Conservation (phyloP, 2,888 invertebrate species). For the Auanema freiburgensis region DNA sequence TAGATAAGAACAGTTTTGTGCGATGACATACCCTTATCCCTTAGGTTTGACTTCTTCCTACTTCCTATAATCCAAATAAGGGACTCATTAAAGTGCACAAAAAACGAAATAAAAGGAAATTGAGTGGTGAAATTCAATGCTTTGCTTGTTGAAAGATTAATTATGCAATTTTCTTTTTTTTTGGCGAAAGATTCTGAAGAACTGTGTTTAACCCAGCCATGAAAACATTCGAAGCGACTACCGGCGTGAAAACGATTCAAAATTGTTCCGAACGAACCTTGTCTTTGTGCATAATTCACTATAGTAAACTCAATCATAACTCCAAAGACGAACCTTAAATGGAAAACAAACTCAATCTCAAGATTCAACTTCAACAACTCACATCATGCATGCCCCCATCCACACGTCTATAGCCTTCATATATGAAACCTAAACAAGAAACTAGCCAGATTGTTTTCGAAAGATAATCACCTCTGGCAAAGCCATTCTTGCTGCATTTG, state of each 20-base stretch:
- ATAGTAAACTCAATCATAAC: slow-evolving; percentile 58
- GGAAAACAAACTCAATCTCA: neutral
- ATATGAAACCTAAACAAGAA: slow-evolving; percentile 34
- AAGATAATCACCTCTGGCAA: slow-evolving; percentile 55
- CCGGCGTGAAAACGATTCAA: neutral
- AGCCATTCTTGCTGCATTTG: slow-evolving; percentile 61
- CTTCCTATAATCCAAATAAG: too few relatives aligned
- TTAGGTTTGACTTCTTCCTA: too few relatives aligned
- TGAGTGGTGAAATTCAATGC: neutral
- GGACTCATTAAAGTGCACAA: too few relatives aligned
- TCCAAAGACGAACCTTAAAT: slow-evolving; percentile 51
- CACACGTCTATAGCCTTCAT: slow-evolving; percentile 59
- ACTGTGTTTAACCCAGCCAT: neutral
- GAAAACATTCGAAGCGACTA: neutral
- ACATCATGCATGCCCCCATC: slow-evolving; percentile 60
- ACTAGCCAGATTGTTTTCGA: neutral
- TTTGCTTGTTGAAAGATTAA: neutral
- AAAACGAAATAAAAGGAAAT: neutral
- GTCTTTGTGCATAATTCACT: slow-evolving; percentile 52
- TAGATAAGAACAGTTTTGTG: too few relatives aligned
- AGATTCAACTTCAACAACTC: slow-evolving; percentile 16
- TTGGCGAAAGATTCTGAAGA: neutral
- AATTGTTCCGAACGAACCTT: slow-evolving; percentile 33
- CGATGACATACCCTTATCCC: too few relatives aligned
- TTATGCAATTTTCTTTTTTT: neutral